These are phyloP conservation scores for Cotesia glomerata DNA, from an alignment of 1,140 invertebrate genomes.

Conservation along the genomic window DNA sequence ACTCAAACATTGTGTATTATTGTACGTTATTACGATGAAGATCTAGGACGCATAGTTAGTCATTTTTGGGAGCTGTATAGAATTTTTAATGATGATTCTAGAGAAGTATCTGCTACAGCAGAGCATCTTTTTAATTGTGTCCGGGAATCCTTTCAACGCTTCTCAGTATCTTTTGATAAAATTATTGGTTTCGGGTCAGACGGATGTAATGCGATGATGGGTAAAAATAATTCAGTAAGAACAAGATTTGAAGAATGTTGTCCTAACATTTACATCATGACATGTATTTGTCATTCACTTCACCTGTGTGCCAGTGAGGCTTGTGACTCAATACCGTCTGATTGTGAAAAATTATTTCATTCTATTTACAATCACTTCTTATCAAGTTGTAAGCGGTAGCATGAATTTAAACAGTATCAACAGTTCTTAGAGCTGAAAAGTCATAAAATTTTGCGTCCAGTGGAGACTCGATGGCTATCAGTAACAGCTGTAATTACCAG, in stretches of 20 bases:
- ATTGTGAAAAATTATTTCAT: conserved; percentile 42
- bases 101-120: conserved; percentile 34
- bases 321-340: conserved; percentile 44
- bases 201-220: conserved; percentile 53
- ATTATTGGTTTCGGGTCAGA: conserved; percentile 52
- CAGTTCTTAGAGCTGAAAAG: conserved; percentile 35
- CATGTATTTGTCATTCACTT: conserved; percentile 55
- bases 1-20: too few relatives aligned
- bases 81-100: background rate
- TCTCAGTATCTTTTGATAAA: conserved; percentile 29
- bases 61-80: conserved; percentile 21
- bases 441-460: conserved; percentile 40
- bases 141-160: conserved; percentile 25
- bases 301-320: conserved; percentile 49
- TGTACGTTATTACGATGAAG: background rate
- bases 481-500: conserved; percentile 29
- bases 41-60: background rate
- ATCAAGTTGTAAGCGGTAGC: conserved; percentile 42
- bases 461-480: conserved; percentile 37
- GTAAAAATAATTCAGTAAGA: conserved; percentile 45
- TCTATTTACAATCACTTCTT: conserved; percentile 45
- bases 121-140: conserved; percentile 39
- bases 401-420: conserved; percentile 38
- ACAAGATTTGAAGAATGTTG: conserved; percentile 34
- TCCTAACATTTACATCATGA: conserved; percentile 45